Evolutionary conservation across 2,888 invertebrate species (phyloP).

Genomic region (Mayetiola destructor): DNA sequence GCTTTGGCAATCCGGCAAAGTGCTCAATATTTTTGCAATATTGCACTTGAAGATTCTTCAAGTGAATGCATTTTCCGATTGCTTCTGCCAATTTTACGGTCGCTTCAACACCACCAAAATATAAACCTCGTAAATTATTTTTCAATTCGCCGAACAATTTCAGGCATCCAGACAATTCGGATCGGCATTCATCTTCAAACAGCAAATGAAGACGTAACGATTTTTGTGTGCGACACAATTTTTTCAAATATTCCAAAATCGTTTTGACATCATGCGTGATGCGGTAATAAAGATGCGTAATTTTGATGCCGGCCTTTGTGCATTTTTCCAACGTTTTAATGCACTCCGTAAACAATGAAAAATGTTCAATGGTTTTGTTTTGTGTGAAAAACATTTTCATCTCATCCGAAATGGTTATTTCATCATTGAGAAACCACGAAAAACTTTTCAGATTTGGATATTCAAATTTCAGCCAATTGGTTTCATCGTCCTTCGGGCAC

Average conservation of each 20-base stretch:
- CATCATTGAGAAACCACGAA: too few relatives aligned
- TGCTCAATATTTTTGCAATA: not conserved
- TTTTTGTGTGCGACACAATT: not conserved
- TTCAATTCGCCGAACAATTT: not conserved
- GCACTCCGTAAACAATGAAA: too few relatives aligned
- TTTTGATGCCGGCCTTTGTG: not conserved
- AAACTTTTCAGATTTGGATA: too few relatives aligned
- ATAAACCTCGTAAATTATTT: not conserved
- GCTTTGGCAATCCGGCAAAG: not conserved
- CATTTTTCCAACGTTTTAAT: too few relatives aligned
- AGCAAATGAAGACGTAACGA: not conserved
- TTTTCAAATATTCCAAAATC: not conserved
- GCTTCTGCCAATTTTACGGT: not conserved
- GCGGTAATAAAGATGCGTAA: not conserved
- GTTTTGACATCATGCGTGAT: not conserved
- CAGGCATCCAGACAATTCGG: not conserved
- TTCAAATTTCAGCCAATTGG: too few relatives aligned
- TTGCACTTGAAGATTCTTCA: not conserved
- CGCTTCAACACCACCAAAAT: not conserved
- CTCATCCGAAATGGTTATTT: too few relatives aligned
- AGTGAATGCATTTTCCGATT: not conserved
- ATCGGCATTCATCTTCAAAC: not conserved
- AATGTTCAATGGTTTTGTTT: too few relatives aligned
- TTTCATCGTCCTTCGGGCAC: too few relatives aligned
- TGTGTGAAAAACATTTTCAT: too few relatives aligned